Evolutionary conservation across 1,140 invertebrate species (phyloP).

Genomic region (Carposina sasakii): DNA sequence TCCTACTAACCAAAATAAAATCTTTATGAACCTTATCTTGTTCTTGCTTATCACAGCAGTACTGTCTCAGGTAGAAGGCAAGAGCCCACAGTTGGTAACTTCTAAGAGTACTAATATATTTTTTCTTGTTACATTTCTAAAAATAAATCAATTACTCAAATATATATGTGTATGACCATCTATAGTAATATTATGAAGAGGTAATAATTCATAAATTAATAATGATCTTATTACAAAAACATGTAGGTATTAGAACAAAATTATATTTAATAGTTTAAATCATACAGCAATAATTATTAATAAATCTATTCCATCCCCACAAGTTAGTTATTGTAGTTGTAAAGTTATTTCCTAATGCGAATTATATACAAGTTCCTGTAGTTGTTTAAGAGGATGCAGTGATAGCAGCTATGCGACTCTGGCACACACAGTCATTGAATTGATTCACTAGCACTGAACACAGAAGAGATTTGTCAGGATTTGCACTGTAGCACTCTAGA

Average conservation of each 20-base stretch:
- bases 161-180: too few relatives aligned
- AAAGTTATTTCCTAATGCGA: slow-evolving; percentile 1
- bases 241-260: slow-evolving; percentile 18
- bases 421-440: slow-evolving; percentile 67
- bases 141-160: too few relatives aligned
- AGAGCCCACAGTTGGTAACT: too few relatives aligned
- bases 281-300: slow-evolving; percentile 52
- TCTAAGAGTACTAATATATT: too few relatives aligned
- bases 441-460: slow-evolving; percentile 66
- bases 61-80: too few relatives aligned
- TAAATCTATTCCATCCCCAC: slow-evolving; percentile 46
- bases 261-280: slow-evolving; percentile 66
- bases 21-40: too few relatives aligned
- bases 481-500: slow-evolving; percentile 58
- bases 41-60: too few relatives aligned
- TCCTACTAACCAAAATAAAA: too few relatives aligned
- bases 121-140: too few relatives aligned
- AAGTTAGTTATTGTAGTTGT: slow-evolving; percentile 8
- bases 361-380: slow-evolving; percentile 6
- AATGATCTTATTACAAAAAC: too few relatives aligned
- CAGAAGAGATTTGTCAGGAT: slow-evolving; percentile 55
- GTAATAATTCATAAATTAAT: too few relatives aligned
- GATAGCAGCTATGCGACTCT: slow-evolving; percentile 55
- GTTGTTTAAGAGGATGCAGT: slow-evolving; percentile 29
- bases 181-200: too few relatives aligned